Evolutionary conservation across 2,888 invertebrate species (phyloP), one percentile per base, ranked within the genome.

Genomic region (Eilema caniola): DNA sequence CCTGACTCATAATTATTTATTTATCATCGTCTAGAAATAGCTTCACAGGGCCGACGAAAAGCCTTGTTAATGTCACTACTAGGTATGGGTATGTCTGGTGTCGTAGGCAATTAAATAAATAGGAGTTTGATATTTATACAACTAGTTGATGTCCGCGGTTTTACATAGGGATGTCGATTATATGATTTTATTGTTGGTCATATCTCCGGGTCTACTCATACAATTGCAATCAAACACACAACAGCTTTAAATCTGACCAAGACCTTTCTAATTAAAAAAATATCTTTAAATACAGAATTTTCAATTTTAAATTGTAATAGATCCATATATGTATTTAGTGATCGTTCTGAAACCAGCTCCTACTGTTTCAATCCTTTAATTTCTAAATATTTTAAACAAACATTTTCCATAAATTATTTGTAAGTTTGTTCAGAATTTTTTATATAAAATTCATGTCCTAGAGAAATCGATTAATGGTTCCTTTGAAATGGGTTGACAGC

Each of bases 401-500:
- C 1, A 33, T 8, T 7, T 33, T 33, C 8, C 8, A 8, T 33
- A 59, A 16, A 16, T 7, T 59, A 28, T 59, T 28, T 14, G 14
- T 16, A 3, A 59, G 28, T 59, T 24, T 25, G 14, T 4, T 3
- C 59, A 25, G 11, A 1, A 1, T 59, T 59, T 59, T 25, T 20
- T 59, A 59, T 25, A 20, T 47, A 47, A 59, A 59, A 14, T 16
- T 14, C 20, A 59, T 60, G 3, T 37, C 12, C 7, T 41, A 47
- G 25, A 61, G 20, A 33, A 66, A 33, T 41, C 31, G 28, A 61
- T 25, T 67, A 60, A 61, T 57, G 56, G 59, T 24, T 59, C 14
- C 28, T 25, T 59, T 59, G 59, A 59, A 59, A 59, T 59, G 59
- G 59, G 59, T 59, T 59, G 59, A 59, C 59, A 25, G 59, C 59